A percentile compares a stretch with the other conserved stretches of the same genome.
Evolutionary conservation across 2,888 invertebrate genomes (phyloP).

Genomic region (Nomada fabriciana): DNA sequence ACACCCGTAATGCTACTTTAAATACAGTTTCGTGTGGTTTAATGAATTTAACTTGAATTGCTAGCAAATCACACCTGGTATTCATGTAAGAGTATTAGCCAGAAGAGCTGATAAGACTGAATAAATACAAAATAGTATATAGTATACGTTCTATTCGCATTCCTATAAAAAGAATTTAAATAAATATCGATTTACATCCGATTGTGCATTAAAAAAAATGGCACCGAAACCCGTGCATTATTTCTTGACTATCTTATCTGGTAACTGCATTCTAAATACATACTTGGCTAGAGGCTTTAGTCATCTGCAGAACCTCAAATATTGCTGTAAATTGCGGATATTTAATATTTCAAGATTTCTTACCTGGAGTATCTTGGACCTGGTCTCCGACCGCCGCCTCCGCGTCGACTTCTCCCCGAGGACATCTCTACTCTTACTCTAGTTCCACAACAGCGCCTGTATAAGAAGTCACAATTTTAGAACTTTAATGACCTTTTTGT

Average conservation of each 20-base stretch:
- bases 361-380: constrained; percentile 82
- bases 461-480: constrained; percentile 55
- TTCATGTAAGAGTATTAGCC: constrained; percentile 56
- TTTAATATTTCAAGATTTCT: constrained; percentile 53
- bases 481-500: not conserved
- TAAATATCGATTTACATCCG: constrained; percentile 42
- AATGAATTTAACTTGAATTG: not conserved
- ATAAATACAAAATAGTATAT: constrained; percentile 46
- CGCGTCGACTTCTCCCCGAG: constrained; percentile 92
- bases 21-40: not conserved
- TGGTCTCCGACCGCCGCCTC: constrained; percentile 86
- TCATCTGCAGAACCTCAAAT: constrained; percentile 70
- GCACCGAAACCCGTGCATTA: constrained; percentile 67
- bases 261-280: constrained; percentile 74
- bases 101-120: constrained; percentile 51
- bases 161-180: constrained; percentile 58
- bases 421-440: constrained; percentile 97
- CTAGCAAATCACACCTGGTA: not conserved
- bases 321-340: constrained; percentile 68
- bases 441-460: constrained; percentile 94
- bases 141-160: constrained; percentile 58
- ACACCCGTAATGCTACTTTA: not conserved
- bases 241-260: constrained; percentile 62
- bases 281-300: constrained; percentile 73
- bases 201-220: constrained; percentile 53